phyloP scores from a whole-genome alignment of 2,888 invertebrate genomes.

The Nephrotoma guestfalica region DNA sequence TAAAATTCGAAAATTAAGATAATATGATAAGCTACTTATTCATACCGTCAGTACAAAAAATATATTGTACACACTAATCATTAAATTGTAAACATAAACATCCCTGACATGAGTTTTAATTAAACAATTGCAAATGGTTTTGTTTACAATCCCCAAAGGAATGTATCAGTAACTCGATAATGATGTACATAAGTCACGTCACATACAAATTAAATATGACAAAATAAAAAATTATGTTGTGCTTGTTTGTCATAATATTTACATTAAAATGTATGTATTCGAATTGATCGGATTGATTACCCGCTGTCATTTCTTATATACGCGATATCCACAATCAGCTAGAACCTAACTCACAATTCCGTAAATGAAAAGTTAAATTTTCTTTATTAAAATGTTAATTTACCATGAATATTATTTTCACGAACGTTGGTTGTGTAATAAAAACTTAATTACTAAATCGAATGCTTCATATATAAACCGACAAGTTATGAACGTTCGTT shows the following conservation, averaged over 20 bases:
- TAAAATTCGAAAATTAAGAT: no score
- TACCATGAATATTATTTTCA: neutral
- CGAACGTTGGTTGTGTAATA: neutral
- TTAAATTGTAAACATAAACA: neutral
- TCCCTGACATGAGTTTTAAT: neutral
- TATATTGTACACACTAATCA: no score
- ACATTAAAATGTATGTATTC: neutral
- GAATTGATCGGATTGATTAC: neutral
- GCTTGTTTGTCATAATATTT: neutral
- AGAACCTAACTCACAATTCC: neutral
- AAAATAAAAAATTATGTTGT: neutral
- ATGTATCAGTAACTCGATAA: neutral
- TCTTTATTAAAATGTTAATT: neutral
- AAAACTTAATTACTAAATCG: neutral
- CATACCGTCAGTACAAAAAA: no score
- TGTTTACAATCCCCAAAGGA: neutral
- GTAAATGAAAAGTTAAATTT: neutral
- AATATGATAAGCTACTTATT: no score
- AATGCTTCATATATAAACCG: neutral
- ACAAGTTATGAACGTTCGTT: neutral
- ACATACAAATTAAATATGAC: neutral
- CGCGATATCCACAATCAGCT: neutral
- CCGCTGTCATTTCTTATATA: neutral
- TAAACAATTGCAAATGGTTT: neutral
- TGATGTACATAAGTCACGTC: neutral